These are phyloP conservation scores for Ceratina calcarata DNA, from an alignment of 1,140 invertebrate genomes.

Conservation along the genomic window DNA sequence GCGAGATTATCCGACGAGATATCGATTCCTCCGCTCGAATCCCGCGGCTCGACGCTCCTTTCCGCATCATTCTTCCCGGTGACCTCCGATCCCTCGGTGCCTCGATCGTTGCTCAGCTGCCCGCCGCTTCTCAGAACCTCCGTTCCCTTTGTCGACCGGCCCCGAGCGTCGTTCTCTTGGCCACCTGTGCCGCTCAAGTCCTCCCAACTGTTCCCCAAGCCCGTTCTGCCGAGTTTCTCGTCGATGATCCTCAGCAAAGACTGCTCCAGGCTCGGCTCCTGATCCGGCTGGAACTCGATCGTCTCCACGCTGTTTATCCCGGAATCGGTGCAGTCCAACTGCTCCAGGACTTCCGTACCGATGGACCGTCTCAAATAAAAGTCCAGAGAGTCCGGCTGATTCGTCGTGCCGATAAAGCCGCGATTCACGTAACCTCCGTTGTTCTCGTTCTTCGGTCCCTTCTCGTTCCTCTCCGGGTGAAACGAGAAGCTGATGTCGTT, in stretches of 20 bases:
- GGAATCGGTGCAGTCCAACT: conserved; percentile 74
- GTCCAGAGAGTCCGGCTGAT: conserved; percentile 72
- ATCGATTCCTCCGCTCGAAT: conserved; percentile 37
- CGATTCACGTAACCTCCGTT: conserved; percentile 72
- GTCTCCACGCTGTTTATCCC: conserved; percentile 79
- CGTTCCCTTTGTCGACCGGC: conserved; percentile 8
- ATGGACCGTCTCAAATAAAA: conserved; percentile 60
- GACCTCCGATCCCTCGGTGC: conserved; percentile 44
- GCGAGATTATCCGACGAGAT: conserved; percentile 52
- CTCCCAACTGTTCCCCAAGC: conserved; percentile 67
- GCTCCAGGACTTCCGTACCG: conserved; percentile 59
- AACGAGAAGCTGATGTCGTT: conserved; percentile 67
- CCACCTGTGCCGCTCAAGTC: conserved; percentile 57
- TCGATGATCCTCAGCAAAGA: conserved; percentile 78
- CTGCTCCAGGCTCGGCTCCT: conserved; percentile 75
- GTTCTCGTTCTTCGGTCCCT: neutral
- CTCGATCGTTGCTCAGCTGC: conserved; percentile 29
- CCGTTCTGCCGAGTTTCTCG: conserved; percentile 73
- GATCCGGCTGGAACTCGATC: conserved; percentile 73
- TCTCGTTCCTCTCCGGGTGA: conserved; percentile 11
- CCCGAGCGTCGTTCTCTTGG: conserved; percentile 18
- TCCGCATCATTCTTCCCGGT: conserved; percentile 43
- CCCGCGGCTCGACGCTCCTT: conserved; percentile 21
- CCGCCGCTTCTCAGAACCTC: conserved; percentile 32
- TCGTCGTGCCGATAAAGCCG: conserved; percentile 69